Evolutionary conservation across 2,888 invertebrate genomes (phyloP), one percentile per base, ranked within the genome.

Genomic region (Elysia crispata): DNA sequence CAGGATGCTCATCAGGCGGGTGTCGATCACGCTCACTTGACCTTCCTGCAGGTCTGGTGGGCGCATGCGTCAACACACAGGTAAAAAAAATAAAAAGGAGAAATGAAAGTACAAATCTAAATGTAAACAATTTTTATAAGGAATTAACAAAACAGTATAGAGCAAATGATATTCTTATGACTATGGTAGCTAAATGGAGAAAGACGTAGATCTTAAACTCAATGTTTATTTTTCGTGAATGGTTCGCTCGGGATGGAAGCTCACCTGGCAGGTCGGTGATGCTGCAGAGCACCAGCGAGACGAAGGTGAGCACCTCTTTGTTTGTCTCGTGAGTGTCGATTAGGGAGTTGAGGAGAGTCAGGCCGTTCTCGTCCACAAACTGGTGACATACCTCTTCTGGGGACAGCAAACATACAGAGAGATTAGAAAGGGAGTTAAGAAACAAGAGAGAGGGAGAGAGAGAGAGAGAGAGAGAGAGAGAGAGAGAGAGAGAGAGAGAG

Each of bases 381-480:
- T 73, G 80, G 25, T 82, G 81, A 28, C 85, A 85, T 0, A 79
- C 83, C 30, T 83, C 83, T 33, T 85, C 85, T 85, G 77, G 6
- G 57, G 41, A 41, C 41, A 3, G 41, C 11, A 11, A 11, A 41
- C 5, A 67, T 1, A 15, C 6, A 15, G 30, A 67, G 25, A 15
- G 25, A 64, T 13, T 13, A 23, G 18, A 64, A 23, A 67, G 30
- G 28, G 67, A 23, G 30, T 25, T 3, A 13, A 5, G 25, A 6
- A 28, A 28, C 6, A 30, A 15, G 25, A 13, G 25, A 67, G 25
- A 67, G 15, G 30, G 23, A 64, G 3, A 41, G 70, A 70, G 15
- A 54, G 5, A 76, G n/a, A 67, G 25, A 67, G n/a, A 67, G n/a
- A 30, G 20, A 76, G 25, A 67, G 49, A 76, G n/a, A 67, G n/a